phyloP scores from a whole-genome alignment of 2,888 invertebrate genomes.

The Hermaeophaga mercurialis region DNA sequence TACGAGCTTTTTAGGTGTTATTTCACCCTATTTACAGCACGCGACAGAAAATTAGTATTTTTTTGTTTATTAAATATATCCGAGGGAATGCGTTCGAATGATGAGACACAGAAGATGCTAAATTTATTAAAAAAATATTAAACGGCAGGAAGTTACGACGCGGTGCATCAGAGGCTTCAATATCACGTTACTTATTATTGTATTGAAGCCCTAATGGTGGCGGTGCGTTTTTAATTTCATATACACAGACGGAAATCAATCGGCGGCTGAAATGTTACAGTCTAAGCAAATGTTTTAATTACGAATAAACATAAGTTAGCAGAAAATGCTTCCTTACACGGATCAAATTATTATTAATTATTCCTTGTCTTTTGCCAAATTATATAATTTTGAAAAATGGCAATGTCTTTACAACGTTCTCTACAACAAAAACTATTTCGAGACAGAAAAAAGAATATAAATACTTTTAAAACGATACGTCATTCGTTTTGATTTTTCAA shows the following conservation, averaged over 20 bases:
- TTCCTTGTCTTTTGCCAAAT: no score
- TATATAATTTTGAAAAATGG: no score
- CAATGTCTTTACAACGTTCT: no score
- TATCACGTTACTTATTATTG: conserved; percentile 48
- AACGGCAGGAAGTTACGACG: conserved; percentile 36
- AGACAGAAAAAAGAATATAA: no score
- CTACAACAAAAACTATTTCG: no score
- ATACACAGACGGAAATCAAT: conserved; percentile 43
- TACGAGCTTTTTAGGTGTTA: conserved; percentile 31
- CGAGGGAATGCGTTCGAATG: conserved; percentile 37
- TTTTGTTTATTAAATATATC: conserved; percentile 48
- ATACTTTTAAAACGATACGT: no score
- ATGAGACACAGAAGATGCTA: conserved; percentile 33
- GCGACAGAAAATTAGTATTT: conserved; percentile 43
- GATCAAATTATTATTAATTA: no score
- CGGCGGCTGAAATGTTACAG: conserved; percentile 31
- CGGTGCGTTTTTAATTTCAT: conserved; percentile 47
- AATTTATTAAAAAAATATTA: conserved; percentile 25
- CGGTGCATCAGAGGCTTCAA: conserved; percentile 42
- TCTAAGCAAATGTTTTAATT: conserved; percentile 6
- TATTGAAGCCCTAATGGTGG: conserved; percentile 45
- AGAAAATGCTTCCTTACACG: no score
- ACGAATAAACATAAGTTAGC: no score
- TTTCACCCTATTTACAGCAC: conserved; percentile 34
- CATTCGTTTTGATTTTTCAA: no score